A percentile compares a stretch with the other conserved stretches of the same genome.
These are phyloP conservation scores for Artibeus lituratus DNA, from an alignment of 2,797 vertebrate species.

Conservation along the genomic window DNA sequence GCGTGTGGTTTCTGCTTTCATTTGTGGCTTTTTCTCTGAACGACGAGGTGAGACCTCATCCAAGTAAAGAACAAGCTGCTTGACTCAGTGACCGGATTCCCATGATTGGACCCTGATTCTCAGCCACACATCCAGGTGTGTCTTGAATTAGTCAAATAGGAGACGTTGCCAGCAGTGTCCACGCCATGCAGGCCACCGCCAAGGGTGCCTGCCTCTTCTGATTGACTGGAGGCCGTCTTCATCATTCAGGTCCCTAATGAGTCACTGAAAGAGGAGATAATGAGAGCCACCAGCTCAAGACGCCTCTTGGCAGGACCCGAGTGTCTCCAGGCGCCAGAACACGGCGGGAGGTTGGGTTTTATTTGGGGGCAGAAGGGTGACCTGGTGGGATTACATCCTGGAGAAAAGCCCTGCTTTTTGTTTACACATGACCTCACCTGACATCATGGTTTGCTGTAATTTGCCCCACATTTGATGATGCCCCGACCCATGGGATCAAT, in stretches of 20 bases:
- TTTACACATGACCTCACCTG: not conserved
- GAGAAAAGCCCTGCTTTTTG: not conserved
- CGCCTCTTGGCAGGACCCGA: not conserved
- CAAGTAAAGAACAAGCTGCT: not conserved
- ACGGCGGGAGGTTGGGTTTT: not conserved
- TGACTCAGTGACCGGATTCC: not conserved
- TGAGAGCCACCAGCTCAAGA: not conserved
- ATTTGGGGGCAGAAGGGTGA: not conserved
- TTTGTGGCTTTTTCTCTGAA: not conserved
- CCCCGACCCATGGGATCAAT: not conserved
- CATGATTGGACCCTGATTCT: not conserved
- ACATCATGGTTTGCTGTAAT: not conserved
- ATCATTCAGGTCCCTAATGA: too few relatives aligned
- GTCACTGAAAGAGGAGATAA: not conserved
- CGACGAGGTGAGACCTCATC: not conserved
- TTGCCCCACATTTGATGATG: not conserved
- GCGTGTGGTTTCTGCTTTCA: not conserved
- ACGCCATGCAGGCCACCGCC: not conserved
- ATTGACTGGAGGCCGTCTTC: not conserved
- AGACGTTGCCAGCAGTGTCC: fast-evolving
- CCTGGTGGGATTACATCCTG: not conserved
- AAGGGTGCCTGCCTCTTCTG: not conserved
- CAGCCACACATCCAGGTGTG: not conserved
- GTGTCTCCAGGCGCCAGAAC: not conserved
- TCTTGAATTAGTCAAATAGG: not conserved